These are phyloP conservation scores for Craniophora ligustri DNA, from an alignment of 2,888 invertebrate genomes.

Conservation along the genomic window DNA sequence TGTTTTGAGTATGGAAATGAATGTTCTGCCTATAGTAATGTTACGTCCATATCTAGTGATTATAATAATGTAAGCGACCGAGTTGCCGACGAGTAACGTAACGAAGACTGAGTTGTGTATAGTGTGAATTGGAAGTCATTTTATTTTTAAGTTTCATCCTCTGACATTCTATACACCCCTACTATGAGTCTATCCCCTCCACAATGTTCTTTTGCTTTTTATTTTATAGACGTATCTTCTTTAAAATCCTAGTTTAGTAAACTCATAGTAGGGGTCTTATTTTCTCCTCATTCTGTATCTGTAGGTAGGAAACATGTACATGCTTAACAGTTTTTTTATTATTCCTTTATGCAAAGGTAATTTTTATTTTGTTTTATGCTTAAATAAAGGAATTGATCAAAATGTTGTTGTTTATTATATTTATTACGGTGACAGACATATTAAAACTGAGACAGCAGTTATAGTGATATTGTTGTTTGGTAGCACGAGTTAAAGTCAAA, in stretches of 20 bases:
- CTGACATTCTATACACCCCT: constrained; percentile 38
- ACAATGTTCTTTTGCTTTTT: constrained; percentile 12
- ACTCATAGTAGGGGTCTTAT: constrained; percentile 45
- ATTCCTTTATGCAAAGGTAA: constrained; percentile 59
- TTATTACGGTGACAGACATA: too few species aligned
- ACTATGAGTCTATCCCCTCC: constrained; percentile 31
- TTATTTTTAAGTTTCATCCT: constrained; percentile 55
- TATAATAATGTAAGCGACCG: constrained; percentile 53
- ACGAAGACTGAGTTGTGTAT: constrained; percentile 73
- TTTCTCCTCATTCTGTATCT: constrained; percentile 35
- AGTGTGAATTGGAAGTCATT: constrained; percentile 65
- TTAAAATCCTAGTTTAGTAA: constrained; percentile 19
- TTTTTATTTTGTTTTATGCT: constrained; percentile 72
- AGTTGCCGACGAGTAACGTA: constrained; percentile 59
- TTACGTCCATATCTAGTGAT: constrained; percentile 56
- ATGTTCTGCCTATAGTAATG: constrained; percentile 53
- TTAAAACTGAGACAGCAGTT: too few species aligned
- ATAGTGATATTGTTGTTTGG: too few species aligned
- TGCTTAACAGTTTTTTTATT: constrained; percentile 52
- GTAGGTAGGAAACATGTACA: constrained; percentile 39
- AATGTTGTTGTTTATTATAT: constrained; percentile 5
- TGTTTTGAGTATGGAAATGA: constrained; percentile 28
- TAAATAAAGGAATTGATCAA: constrained; percentile 73
- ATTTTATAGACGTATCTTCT: constrained; percentile 28
- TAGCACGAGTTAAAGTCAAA: too few species aligned